These are phyloP conservation scores for Trachelus stipa DNA, from an alignment of 2,888 invertebrate genomes.

Conservation along the genomic window DNA sequence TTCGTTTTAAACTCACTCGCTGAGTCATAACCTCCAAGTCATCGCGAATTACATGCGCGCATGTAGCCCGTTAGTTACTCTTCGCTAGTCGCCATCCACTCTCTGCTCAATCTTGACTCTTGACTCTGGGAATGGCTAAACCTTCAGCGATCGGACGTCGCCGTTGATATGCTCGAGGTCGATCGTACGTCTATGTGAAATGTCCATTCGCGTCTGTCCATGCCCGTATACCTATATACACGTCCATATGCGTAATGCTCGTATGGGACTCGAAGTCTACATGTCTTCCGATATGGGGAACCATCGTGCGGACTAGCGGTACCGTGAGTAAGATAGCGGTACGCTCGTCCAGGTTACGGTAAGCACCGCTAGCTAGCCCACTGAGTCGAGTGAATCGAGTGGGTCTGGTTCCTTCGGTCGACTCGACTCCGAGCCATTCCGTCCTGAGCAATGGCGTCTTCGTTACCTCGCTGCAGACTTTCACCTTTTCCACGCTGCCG, in stretches of 20 bases:
- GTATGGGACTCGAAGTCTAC: neutral
- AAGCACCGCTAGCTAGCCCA: constrained; percentile 16
- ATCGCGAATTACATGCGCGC: constrained; percentile 49
- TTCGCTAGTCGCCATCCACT: neutral
- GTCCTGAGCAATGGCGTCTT: neutral
- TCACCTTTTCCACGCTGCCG: constrained; percentile 45
- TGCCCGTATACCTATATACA: neutral
- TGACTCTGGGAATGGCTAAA: neutral
- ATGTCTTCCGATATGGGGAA: neutral
- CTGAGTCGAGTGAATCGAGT: constrained; percentile 4
- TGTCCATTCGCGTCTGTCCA: neutral
- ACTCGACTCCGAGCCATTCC: constrained; percentile 8
- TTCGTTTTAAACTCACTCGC: neutral
- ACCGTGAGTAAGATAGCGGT: constrained; percentile 52
- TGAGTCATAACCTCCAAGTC: neutral
- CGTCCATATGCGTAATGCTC: neutral
- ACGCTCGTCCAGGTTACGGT: constrained; percentile 9
- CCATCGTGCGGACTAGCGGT: constrained; percentile 48
- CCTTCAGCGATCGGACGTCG: neutral
- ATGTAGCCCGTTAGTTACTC: neutral
- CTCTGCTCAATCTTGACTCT: neutral
- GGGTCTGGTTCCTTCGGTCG: neutral
- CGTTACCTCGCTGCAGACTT: constrained; percentile 37
- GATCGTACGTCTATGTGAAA: neutral
- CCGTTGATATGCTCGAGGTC: neutral